A percentile compares a stretch with the other conserved stretches of the same genome.
Evolutionary conservation across 2,797 vertebrate species (phyloP).

Genomic region (Sebastes alutus): DNA sequence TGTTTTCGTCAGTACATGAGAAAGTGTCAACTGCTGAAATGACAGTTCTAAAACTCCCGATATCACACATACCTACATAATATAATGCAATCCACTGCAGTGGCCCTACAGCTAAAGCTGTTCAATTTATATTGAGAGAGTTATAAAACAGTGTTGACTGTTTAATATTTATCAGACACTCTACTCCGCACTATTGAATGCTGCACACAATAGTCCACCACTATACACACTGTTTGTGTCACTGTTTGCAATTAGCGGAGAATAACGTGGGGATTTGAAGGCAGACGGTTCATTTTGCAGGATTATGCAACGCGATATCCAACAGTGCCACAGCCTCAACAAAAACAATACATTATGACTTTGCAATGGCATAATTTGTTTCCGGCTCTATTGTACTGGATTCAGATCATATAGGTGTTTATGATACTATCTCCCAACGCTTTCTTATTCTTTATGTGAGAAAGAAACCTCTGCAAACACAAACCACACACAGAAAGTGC

Average conservation of each 20-base stretch:
- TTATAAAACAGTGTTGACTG: neutral
- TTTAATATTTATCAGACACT: neutral
- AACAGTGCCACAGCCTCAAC: neutral
- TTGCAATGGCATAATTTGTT: neutral
- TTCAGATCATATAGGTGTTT: neutral
- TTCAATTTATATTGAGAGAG: neutral
- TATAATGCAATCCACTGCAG: neutral
- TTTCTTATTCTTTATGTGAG: neutral
- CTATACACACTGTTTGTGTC: neutral
- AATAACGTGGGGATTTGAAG: neutral
- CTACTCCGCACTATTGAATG: neutral
- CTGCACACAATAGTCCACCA: neutral
- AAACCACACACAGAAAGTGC: neutral
- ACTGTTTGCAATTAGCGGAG: constrained; percentile 9
- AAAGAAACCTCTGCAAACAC: neutral
- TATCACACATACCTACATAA: neutral
- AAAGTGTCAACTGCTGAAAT: neutral
- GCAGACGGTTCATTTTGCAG: neutral
- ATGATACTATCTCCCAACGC: neutral
- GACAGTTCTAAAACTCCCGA: neutral
- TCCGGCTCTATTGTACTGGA: neutral
- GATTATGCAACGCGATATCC: constrained; percentile 5
- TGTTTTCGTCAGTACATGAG: neutral
- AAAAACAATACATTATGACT: neutral
- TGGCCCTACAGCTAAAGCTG: neutral